Percentiles rank a stretch among this genome's conserved stretches.
These are phyloP conservation scores for Pherbina coryleti DNA, from an alignment of 2,888 invertebrate species.

Conservation along the genomic window DNA sequence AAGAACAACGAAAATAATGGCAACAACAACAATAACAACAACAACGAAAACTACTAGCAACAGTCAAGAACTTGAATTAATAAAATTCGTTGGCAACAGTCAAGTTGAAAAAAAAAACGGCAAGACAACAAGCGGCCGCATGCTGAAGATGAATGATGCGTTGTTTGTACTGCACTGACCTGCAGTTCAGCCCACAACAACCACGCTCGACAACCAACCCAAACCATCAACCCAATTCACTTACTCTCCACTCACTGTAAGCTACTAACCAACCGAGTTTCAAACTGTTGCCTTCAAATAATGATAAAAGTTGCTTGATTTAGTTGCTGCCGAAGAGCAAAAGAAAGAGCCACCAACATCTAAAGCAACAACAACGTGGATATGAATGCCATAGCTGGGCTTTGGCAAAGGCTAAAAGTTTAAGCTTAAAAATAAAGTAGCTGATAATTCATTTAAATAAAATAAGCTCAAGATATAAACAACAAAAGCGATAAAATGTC, in stretches of 20 bases:
- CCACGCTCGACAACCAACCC: neutral
- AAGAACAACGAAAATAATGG: neutral
- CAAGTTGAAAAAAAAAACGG: neutral
- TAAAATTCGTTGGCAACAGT: conserved; percentile 16
- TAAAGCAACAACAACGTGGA: neutral
- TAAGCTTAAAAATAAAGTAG: conserved; percentile 19
- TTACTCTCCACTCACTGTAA: neutral
- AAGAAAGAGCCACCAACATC: neutral
- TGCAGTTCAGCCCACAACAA: neutral
- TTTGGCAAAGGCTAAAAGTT: neutral
- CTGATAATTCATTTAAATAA: conserved; percentile 31
- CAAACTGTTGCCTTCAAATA: conserved; percentile 10
- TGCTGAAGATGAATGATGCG: no score
- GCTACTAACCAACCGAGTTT: no score
- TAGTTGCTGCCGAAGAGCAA: neutral
- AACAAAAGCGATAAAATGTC: conserved; percentile 49
- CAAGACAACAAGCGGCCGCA: no score
- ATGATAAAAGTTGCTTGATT: conserved; percentile 14
- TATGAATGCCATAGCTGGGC: neutral
- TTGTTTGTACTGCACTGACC: no score
- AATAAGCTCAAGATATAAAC: neutral
- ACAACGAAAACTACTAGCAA: neutral
- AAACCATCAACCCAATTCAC: neutral
- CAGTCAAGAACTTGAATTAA: conserved; percentile 27
- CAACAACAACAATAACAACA: conserved; percentile 1